These are phyloP conservation scores for Blastobasis lacticolella DNA, from an alignment of 2,888 invertebrate genomes.

Conservation along the genomic window DNA sequence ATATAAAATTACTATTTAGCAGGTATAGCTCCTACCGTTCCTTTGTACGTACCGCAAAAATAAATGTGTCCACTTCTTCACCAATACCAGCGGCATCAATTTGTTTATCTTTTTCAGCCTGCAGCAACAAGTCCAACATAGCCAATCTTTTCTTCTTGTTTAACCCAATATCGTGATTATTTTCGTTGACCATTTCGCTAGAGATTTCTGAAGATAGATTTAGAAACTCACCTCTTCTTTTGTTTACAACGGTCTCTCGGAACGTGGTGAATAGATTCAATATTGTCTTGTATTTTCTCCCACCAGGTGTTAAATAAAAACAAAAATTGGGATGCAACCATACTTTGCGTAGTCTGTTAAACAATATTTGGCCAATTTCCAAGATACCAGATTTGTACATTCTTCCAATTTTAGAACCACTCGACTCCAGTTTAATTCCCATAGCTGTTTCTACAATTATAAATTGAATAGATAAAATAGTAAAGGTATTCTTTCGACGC, in stretches of 20 bases:
- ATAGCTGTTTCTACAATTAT: constrained; percentile 76
- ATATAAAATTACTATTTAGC: too few species aligned
- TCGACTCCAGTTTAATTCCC: constrained; percentile 75
- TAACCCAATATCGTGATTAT: constrained; percentile 16
- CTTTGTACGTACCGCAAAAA: constrained; percentile 74
- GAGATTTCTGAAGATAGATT: neutral
- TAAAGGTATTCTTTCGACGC: too few species aligned
- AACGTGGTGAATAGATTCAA: constrained; percentile 23
- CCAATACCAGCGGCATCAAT: constrained; percentile 66
- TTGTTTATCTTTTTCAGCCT: constrained; percentile 46
- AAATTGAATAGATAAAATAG: neutral
- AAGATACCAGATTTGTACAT: constrained; percentile 63
- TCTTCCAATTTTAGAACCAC: constrained; percentile 46
- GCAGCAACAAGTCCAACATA: constrained; percentile 63
- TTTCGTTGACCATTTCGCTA: neutral
- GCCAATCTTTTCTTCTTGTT: constrained; percentile 49
- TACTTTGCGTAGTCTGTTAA: constrained; percentile 60
- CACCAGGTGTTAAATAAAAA: constrained; percentile 67
- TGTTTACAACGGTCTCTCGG: constrained; percentile 2
- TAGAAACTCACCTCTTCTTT: constrained; percentile 1
- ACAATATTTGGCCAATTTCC: constrained; percentile 44
- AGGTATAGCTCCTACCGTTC: too few species aligned
- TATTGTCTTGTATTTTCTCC: constrained; percentile 53
- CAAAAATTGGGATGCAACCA: constrained; percentile 72
- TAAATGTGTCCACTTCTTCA: constrained; percentile 76